Evolutionary conservation across 2,888 invertebrate species (phyloP), one percentile per base, ranked within the genome.

Genomic region (Apodemia duryi): DNA sequence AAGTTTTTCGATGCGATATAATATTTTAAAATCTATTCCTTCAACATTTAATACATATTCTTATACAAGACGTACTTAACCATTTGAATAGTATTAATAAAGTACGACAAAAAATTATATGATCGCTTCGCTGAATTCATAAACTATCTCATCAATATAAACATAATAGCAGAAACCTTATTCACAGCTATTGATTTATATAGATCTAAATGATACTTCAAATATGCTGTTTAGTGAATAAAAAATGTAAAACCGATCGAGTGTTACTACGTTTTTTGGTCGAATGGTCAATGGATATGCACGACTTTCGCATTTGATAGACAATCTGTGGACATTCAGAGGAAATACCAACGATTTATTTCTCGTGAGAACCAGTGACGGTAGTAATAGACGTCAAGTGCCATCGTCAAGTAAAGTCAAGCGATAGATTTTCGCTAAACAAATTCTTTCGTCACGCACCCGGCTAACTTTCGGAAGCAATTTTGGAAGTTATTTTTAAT

Each of bases 321-420:
- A 83, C 81, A 83, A 82, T 84, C 85, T 79, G 83, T 84, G 80
- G 84, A 87, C 85, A 84, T 76, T 82, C 74, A 71, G 73, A 74
- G 74, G 83, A 84, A 88, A 88, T 89, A 85, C 83, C 80, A 79
- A 77, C 79, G 79, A 51, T 77, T 78, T 82, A 84, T 81, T 91
- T 91, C 88, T 90, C 91, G 91, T 91, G 91, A 91, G 91, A 91
- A 90, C 85, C 81, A 73, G 78, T 77, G 73, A 72, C 73, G 71
- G 73, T 69, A 70, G 74, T 51, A 51, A 51, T 51, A 7, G 21
- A 75, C 71, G 74, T 79, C 85, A 86, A 88, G 86, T 88, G 85
- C 81, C 78, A 74, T 76, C 77, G 74, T 75, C 81, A 76, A 84
- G 83, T 83, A 83, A 82, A 81, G 78, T 81, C 21, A 51, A 21